phyloP scores from a whole-genome alignment of 2,888 invertebrate genomes.

The Eurytoma californica region DNA sequence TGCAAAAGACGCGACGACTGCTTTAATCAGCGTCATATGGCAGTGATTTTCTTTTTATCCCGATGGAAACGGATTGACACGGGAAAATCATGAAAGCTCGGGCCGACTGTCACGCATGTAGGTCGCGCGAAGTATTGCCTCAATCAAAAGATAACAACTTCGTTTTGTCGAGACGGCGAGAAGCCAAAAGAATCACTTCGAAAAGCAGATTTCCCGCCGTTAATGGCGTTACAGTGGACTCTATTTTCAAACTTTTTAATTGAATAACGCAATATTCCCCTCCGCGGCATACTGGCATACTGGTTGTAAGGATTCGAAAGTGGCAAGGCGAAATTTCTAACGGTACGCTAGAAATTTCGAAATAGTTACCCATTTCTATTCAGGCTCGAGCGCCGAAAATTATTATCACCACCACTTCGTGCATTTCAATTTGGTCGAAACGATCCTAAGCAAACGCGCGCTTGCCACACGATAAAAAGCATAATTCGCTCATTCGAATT shows the following conservation, averaged over 20 bases:
- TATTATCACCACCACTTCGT: background rate
- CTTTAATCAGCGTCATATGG: too few relatives aligned
- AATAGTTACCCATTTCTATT: background rate
- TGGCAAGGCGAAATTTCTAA: background rate
- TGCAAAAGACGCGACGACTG: background rate
- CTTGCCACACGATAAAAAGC: background rate
- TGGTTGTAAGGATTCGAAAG: background rate
- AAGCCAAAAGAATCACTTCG: constrained; percentile 5
- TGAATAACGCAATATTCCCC: background rate
- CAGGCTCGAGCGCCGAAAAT: background rate
- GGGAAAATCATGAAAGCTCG: too few relatives aligned
- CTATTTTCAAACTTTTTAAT: constrained; percentile 17
- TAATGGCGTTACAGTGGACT: background rate
- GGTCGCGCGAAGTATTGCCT: too few relatives aligned
- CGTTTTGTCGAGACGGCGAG: background rate
- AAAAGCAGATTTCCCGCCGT: constrained; percentile 21
- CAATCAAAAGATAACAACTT: background rate
- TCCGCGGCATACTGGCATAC: too few relatives aligned
- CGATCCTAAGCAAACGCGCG: background rate
- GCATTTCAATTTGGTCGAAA: background rate
- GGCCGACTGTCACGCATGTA: too few relatives aligned
- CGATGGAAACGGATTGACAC: too few relatives aligned
- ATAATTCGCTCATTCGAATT: too few relatives aligned
- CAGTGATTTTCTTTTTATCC: too few relatives aligned
- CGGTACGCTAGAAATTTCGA: background rate